Evolutionary conservation across 1,140 invertebrate genomes (phyloP), one percentile per base, ranked within the genome.

Genomic region (Pseudobourletiella spinata): DNA sequence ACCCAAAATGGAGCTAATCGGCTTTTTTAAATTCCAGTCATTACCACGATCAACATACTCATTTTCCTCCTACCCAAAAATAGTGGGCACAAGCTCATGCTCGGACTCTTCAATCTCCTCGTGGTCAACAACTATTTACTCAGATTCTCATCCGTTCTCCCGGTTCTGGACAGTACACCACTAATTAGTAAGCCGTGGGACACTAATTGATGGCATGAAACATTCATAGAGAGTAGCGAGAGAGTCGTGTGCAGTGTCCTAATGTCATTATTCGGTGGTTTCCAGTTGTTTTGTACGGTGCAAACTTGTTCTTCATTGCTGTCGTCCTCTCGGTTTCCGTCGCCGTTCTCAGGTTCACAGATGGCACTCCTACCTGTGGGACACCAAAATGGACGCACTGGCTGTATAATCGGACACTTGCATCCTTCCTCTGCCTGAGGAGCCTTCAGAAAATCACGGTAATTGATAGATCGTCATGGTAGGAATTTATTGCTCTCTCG

Each of bases 391-490:
- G 52, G 28, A 55, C 32, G 8, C 28, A 55, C 22, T 32, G 28
- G 28, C 3, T 35, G 3, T 55, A 32, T 32, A 55, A 55, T 22
- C 8, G 29, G 14, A 55, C 52, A 6, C 14, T 55, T 3, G 52
- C 52, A 3, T 4, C 52, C 22, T 4, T 55, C 11, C 22, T 55
- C 3, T 55, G 52, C 30, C 29, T 55, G 4, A 55, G 22, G 29
- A 35, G 3, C 15, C 32, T 55, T n/a, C 52, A 55, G 32, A 55
- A 55, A 35, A 39, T 55, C 32, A 55, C 52, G 3, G 50, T 54
- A 48, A 48, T 11, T 48, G 8, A 11, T n/a, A 39, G n/a, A 39
- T 39, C n/a, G n/a, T n/a, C n/a, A n/a, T n/a, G n/a, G n/a, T n/a
- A n/a, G n/a, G n/a, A n/a, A n/a, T n/a, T n/a, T n/a, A n/a, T n/a